phyloP scores from a whole-genome alignment of 2,888 invertebrate species.

The Ariolimax columbianus region DNA sequence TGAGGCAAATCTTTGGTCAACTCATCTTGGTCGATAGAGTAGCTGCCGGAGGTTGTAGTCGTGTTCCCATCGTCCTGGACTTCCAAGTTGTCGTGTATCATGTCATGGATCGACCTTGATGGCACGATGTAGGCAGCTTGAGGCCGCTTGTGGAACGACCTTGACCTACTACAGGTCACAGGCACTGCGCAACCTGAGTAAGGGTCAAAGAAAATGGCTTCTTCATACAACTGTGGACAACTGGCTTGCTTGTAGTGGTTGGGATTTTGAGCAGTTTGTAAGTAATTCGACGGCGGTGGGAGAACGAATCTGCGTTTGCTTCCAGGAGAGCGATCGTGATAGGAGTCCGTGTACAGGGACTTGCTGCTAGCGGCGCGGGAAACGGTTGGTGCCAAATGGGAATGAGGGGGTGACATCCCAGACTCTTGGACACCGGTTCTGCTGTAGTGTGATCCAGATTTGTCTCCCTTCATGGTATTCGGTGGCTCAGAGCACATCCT shows the following conservation, averaged over 20 bases:
- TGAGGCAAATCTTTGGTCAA: slow-evolving; percentile 46
- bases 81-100: slow-evolving; percentile 35
- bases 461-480: not conserved
- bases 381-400: not conserved
- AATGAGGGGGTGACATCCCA: not conserved
- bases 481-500: slow-evolving; percentile 47
- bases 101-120: slow-evolving; percentile 39
- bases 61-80: slow-evolving; percentile 54
- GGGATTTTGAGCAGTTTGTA: slow-evolving; percentile 9
- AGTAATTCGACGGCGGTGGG: slow-evolving; percentile 16
- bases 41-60: slow-evolving; percentile 56
- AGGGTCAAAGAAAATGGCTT: slow-evolving; percentile 15
- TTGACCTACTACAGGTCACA: slow-evolving; percentile 10
- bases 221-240: slow-evolving; percentile 48
- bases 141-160: slow-evolving; percentile 23
- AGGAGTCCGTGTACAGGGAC: not conserved
- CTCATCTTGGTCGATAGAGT: slow-evolving; percentile 54
- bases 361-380: not conserved
- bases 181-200: slow-evolving; percentile 2
- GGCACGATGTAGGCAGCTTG: not conserved
- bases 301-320: not conserved
- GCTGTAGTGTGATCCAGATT: not conserved
- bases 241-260: slow-evolving; percentile 32
- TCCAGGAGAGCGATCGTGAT: not conserved
- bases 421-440: slow-evolving; percentile 34